A percentile compares a stretch with the other conserved stretches of the same genome.
Evolutionary conservation across 2,797 vertebrate genomes (phyloP).

Genomic region (Rhabdophis nuchalis): DNA sequence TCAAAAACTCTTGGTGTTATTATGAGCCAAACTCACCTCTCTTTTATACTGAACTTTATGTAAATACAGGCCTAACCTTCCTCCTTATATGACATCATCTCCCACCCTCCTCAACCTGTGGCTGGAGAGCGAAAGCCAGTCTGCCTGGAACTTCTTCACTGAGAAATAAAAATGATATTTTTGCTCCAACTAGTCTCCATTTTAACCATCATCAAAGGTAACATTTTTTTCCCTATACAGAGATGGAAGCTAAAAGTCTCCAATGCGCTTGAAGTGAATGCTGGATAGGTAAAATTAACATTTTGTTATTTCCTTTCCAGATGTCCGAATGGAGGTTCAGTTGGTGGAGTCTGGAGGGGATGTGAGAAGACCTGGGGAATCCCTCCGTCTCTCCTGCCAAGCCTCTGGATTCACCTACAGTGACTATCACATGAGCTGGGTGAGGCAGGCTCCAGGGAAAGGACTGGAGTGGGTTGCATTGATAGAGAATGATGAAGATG

Average conservation of each 20-base stretch:
- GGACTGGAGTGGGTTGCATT: background rate
- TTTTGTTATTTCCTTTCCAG: no score
- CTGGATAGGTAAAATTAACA: background rate
- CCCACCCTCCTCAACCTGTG: no score
- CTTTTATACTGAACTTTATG: no score
- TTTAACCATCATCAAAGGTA: background rate
- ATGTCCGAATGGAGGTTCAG: background rate
- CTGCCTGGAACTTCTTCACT: no score
- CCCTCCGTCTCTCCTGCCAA: background rate
- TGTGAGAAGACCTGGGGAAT: background rate
- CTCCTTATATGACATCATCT: no score
- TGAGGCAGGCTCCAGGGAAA: background rate
- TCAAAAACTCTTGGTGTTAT: no score
- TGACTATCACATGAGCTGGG: accelerated
- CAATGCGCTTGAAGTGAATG: background rate
- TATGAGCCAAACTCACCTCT: accelerated
- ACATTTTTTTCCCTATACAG: background rate
- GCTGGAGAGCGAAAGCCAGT: no score
- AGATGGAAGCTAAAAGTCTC: background rate
- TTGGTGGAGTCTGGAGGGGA: background rate
- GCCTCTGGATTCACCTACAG: background rate
- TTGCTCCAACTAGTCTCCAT: background rate
- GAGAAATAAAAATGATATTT: no score
- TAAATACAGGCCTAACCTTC: no score
- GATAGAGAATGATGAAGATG: no score